phyloP scores from a whole-genome alignment of 2,797 vertebrate genomes.

The Rousettus madagascariensis region DNA sequence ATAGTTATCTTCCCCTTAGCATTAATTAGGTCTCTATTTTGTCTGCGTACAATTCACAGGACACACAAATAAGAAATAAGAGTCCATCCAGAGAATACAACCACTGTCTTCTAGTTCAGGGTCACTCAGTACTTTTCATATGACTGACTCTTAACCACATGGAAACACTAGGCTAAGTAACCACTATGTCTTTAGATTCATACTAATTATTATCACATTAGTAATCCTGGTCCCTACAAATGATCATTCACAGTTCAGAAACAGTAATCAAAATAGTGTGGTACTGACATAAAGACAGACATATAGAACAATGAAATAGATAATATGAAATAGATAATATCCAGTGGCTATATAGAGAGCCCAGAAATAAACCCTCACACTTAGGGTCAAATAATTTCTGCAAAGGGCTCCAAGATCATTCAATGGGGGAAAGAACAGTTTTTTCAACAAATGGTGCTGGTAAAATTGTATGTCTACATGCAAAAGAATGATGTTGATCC shows the following conservation, averaged over 20 bases:
- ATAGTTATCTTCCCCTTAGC: conserved; percentile 33
- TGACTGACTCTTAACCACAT: background rate
- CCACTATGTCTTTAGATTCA: background rate
- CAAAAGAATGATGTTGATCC: background rate
- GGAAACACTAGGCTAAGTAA: background rate
- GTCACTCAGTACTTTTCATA: background rate
- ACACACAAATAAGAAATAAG: conserved; percentile 1
- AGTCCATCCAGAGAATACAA: background rate
- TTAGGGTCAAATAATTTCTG: background rate
- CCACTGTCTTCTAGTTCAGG: background rate
- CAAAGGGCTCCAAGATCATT: background rate
- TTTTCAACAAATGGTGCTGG: background rate
- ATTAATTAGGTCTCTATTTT: conserved; percentile 39
- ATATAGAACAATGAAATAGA: background rate
- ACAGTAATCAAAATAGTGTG: background rate
- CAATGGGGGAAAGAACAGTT: background rate
- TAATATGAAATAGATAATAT: no score
- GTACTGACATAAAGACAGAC: background rate
- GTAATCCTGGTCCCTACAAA: background rate
- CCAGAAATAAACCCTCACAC: background rate
- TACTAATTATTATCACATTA: background rate
- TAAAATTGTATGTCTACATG: background rate
- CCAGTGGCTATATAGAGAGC: background rate
- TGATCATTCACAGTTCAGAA: background rate
- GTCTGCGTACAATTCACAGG: conserved; percentile 37